Base-by-base conservation (phyloP, 2,888 invertebrate species). In the Myopa tessellatipennis region DNA sequence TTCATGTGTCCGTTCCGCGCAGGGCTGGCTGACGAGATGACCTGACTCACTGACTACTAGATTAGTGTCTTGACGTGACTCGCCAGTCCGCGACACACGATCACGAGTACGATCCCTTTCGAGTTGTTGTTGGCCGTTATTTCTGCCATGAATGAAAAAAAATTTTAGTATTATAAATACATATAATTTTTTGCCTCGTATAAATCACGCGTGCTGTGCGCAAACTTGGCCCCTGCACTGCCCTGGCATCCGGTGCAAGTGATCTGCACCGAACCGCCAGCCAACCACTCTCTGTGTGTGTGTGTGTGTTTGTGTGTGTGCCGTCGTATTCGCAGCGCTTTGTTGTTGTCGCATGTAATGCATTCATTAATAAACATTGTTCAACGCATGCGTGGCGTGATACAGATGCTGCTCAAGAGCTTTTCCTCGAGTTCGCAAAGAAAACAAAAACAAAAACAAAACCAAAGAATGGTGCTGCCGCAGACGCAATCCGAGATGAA, bases 171-270 rank as follows among this genome's bases (percentile, higher is more conserved):
- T 63, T 34, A 63, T 63, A 36, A 45, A 45, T 8, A 40, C 40
- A 38, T 40, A 18, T 67, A 4, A 1, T 67, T 67, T 67, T 67
- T 67, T 70, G 26, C 70, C 16, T 2, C 55, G 52, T 74, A 63
- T 74, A 74, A 74, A 74, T 74, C 73, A 74, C 73, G 40, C 45
- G 63, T 61, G 63, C 50, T 74, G 73, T 74, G 73, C 73, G 34
- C 63, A 34, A 34, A 34, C 73, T 61, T 45, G 63, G 14, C 63
- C 63, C 63, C n/a, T 18, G 16, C 73, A 34, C 36, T 72, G 67
- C 67, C 38, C 38, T n/a, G 63, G 50, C 73, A 74, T 74, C 73
- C 73, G 73, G 73, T 74, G 63, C 61, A 72, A 72, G 50, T 61
- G 72, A 72, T 60, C 72, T 72, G 40, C 45, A 26, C 18, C 52